phyloP scores from a whole-genome alignment of 2,888 invertebrate species.

The Drosophila cyrtoloma region DNA sequence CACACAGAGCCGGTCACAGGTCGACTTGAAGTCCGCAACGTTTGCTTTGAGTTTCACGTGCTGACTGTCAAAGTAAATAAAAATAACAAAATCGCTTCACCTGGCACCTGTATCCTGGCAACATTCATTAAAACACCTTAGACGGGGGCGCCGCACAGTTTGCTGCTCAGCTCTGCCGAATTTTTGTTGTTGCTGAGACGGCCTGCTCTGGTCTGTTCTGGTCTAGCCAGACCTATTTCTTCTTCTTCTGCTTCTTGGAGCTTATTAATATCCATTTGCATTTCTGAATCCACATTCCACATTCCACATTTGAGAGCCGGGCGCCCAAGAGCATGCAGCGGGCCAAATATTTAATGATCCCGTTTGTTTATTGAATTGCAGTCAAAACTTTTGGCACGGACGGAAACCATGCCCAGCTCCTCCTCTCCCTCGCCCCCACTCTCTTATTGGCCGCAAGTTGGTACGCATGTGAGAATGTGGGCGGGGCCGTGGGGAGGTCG shows the following conservation, averaged over 20 bases:
- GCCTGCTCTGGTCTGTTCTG: not conserved
- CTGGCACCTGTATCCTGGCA: constrained; percentile 84
- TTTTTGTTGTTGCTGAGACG: constrained; percentile 37
- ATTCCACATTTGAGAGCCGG: constrained; percentile 52
- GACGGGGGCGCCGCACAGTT: constrained; percentile 40
- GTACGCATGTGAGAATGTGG: constrained; percentile 45
- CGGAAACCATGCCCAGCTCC: constrained; percentile 67
- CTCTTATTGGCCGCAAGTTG: constrained; percentile 61
- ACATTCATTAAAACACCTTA: constrained; percentile 81
- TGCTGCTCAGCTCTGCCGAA: constrained; percentile 54
- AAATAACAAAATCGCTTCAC: constrained; percentile 84
- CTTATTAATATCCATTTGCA: constrained; percentile 68
- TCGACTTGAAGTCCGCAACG: constrained; percentile 52
- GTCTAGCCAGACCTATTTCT: not conserved
- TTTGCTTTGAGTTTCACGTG: constrained; percentile 75
- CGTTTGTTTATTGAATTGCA: constrained; percentile 80
- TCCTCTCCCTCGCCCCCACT: not conserved
- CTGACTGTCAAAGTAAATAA: constrained; percentile 82
- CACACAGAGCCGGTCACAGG: constrained; percentile 3
- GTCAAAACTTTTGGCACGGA: constrained; percentile 77
- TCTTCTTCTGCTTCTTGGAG: constrained; percentile 1
- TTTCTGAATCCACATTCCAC: constrained; percentile 26
- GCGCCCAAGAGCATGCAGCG: constrained; percentile 42
- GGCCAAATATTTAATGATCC: constrained; percentile 76
- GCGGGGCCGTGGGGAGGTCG: constrained; percentile 11